Conservation (phyloP, 1,140 invertebrate genomes). For the Odontomachus brunneus region DNA sequence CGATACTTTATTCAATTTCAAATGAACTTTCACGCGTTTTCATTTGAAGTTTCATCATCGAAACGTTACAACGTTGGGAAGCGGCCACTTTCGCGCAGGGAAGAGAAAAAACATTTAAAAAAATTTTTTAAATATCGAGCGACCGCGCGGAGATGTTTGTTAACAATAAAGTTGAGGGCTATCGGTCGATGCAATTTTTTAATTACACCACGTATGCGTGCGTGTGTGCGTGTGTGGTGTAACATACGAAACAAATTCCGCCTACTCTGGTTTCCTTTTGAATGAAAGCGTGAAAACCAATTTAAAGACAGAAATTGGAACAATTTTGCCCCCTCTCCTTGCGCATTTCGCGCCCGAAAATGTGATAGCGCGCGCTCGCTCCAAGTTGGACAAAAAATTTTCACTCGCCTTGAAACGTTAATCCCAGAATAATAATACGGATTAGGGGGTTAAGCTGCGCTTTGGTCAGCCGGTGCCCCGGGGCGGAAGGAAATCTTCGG, state of each 20-base stretch:
- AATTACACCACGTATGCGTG: no score
- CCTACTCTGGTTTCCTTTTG: background rate
- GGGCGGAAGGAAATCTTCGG: constrained; percentile 55
- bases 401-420: constrained; percentile 28
- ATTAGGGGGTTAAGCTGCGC: constrained; percentile 53
- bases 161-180: background rate
- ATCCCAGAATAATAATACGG: constrained; percentile 48
- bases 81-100: background rate
- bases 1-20: background rate
- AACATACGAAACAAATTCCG: background rate
- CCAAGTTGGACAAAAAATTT: constrained; percentile 48
- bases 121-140: no score
- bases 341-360: background rate
- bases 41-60: background rate
- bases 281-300: background rate
- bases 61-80: background rate
- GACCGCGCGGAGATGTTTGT: background rate
- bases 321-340: background rate
- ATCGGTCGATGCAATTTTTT: background rate
- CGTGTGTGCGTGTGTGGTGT: no score
- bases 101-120: background rate
- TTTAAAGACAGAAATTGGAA: constrained; percentile 36
- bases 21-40: background rate
- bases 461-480: constrained; percentile 53
- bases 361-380: background rate